Percentiles rank a stretch among this genome's conserved stretches.
Conservation (phyloP, 2,797 vertebrate genomes). For the Enteromius trimaculatus region DNA sequence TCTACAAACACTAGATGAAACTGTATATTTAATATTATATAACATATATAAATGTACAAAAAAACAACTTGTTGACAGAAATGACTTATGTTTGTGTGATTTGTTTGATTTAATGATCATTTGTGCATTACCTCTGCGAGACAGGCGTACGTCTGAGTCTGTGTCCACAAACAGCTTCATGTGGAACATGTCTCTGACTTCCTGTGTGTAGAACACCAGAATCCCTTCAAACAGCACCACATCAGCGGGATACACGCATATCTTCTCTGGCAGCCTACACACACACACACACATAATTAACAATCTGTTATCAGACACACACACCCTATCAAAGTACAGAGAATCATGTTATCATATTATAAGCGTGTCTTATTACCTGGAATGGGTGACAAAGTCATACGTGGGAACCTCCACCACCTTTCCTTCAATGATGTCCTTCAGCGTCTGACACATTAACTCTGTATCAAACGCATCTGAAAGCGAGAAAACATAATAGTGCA, state of each 20-base stretch:
- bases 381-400: slow-evolving; percentile 96
- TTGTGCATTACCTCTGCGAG: slow-evolving; percentile 83
- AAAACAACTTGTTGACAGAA: background rate
- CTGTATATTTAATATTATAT: background rate
- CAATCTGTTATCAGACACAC: background rate
- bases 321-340: background rate
- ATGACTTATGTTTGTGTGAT: background rate
- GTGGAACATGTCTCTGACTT: slow-evolving; percentile 96
- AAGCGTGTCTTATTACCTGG: slow-evolving; percentile 76
- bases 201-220: slow-evolving; percentile 93
- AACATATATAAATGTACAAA: background rate
- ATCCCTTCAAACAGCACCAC: slow-evolving; percentile 97
- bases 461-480: slow-evolving; percentile 90
- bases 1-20: background rate
- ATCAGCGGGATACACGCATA: slow-evolving; percentile 90
- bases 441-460: slow-evolving; percentile 89
- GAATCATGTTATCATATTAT: background rate
- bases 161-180: slow-evolving; percentile 98
- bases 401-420: slow-evolving; percentile 91
- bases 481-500: background rate
- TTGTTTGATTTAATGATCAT: background rate
- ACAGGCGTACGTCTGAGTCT: slow-evolving; percentile 93
- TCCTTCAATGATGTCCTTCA: slow-evolving; percentile 90
- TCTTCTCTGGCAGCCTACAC: slow-evolving; percentile 84
- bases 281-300: slow-evolving; percentile 27